phyloP scores from a whole-genome alignment of 2,113 vertebrate genomes.

The Circaetus cinerascens region DNA sequence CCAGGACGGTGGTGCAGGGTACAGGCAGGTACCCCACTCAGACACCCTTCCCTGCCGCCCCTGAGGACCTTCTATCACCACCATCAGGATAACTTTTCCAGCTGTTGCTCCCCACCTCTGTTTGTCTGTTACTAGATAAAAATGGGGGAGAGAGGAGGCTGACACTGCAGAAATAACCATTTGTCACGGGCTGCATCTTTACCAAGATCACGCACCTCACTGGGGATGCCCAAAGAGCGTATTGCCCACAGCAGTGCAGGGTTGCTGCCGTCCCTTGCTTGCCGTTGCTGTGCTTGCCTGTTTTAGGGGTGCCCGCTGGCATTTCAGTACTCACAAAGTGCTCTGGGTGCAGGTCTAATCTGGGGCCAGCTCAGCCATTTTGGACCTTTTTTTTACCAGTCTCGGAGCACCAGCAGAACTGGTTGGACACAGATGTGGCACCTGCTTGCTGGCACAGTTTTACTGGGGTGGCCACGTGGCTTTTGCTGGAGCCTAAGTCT shows the following conservation, averaged over 20 bases:
- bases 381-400: not conserved
- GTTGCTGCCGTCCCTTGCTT: not conserved
- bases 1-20: rapidly evolving
- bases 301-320: not conserved
- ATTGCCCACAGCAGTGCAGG: not conserved
- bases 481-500: not conserved
- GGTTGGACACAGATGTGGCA: not conserved
- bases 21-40: rapidly evolving
- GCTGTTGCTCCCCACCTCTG: not conserved
- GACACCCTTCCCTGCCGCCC: not conserved
- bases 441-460: not conserved
- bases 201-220: rapidly evolving
- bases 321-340: not conserved
- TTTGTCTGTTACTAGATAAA: not conserved
- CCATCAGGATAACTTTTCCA: not conserved
- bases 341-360: not conserved
- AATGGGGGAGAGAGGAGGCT: not conserved
- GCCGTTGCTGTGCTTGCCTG: not conserved
- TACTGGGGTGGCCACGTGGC: not conserved
- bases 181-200: not conserved
- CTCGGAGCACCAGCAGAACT: not conserved
- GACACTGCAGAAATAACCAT: not conserved
- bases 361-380: not conserved
- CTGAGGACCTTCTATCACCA: not conserved
- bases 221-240: not conserved